Evolutionary conservation across 2,888 invertebrate species (phyloP), one percentile per base, ranked within the genome.

Genomic region (Papilio gigon): DNA sequence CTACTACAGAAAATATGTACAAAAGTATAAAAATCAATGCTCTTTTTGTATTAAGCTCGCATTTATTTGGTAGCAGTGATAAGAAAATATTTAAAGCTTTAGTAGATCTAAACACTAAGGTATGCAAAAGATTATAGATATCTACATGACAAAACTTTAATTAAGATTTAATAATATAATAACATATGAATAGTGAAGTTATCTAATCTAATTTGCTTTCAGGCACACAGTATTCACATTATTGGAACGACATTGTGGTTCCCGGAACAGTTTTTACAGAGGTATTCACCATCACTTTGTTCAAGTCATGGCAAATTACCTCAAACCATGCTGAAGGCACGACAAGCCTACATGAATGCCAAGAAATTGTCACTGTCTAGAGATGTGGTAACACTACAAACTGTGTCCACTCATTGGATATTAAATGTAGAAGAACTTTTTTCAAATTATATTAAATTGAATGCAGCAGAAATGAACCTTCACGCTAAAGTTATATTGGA

Each of bases 241-340:
- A 93, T 94, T 69, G 97, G 97, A 1, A 96, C 96, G 80, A 93
- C 96, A 17, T 85, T 97, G 65, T 98, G 98, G 97, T 95, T 96
- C 78, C 97, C 98, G 0, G 96, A 95, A 81, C 93, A 94, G 75
- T 98, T 98, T 86, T 91, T 98, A 4, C 86, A 93, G 58, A 93
- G 93, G 75, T 93, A 94, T 84, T 88, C 94, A 72, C 90, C 94
- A 75, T 86, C 95, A 76, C 81, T 94, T 86, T 83, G 93, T 87
- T 84, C 93, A 84, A 84, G 86, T 84, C 86, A 93, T 83, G 85
- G 84, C 33, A 92, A 91, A 79, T 76, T 90, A 70, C 81, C 87
- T 14, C 90, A 91, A 77, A 80, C 76, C 50, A 88, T 92, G 82
- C 76, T 88, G 0, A 93, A 91, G 77, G 85, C 92, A 14, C 92